Evolutionary conservation across 2,888 invertebrate genomes (phyloP).

Genomic region (Drosophila aldrichi): DNA sequence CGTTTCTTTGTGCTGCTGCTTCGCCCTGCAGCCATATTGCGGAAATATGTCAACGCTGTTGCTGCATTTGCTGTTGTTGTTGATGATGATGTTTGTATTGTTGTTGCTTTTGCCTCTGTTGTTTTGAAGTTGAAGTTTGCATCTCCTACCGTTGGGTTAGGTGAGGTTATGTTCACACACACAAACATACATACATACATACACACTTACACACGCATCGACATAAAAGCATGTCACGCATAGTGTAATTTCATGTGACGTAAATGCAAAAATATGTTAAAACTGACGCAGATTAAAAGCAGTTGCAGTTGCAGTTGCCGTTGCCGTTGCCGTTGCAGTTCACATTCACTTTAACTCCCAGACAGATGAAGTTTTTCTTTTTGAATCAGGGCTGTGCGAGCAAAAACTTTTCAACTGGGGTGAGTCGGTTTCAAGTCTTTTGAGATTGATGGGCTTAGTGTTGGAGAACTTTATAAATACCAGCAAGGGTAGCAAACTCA

Average conservation of each 20-base stretch:
- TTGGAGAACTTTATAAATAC: constrained; percentile 2
- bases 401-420: constrained; percentile 13
- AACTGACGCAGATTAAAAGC: constrained; percentile 62
- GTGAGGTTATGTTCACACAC: constrained; percentile 63
- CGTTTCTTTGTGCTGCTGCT: constrained; percentile 47
- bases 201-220: constrained; percentile 31
- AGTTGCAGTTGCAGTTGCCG: constrained; percentile 12
- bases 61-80: constrained; percentile 5
- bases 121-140: constrained; percentile 76
- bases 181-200: constrained; percentile 18
- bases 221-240: constrained; percentile 75
- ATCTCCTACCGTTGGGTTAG: constrained; percentile 58
- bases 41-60: constrained; percentile 73
- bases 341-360: constrained; percentile 36
- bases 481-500: constrained; percentile 13
- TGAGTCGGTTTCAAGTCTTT: constrained; percentile 16
- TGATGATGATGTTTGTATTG: constrained; percentile 22
- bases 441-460: constrained; percentile 17
- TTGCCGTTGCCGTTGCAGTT: constrained; percentile 1
- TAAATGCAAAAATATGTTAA: constrained; percentile 79
- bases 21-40: constrained; percentile 71
- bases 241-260: constrained; percentile 75
- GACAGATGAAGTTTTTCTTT: constrained; percentile 23
- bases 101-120: constrained; percentile 33
- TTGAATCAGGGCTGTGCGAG: constrained; percentile 14